Conservation (phyloP, 2,113 vertebrate species). For the Plotosus lineatus region DNA sequence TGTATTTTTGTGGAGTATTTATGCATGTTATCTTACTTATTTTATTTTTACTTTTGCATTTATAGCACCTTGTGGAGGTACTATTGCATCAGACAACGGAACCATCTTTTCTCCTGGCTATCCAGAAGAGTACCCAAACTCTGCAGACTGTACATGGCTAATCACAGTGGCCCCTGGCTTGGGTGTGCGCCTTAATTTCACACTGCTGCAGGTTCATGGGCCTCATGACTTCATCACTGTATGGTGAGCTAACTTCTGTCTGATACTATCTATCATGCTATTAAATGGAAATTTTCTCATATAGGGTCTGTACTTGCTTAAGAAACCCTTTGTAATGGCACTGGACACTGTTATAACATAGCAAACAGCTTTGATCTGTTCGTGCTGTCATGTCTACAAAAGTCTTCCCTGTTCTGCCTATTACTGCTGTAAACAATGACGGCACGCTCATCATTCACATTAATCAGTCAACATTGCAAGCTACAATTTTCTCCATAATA, state of each 20-base stretch:
- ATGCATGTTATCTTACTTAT: constrained; percentile 23
- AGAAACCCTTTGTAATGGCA: background rate
- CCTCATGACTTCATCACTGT: constrained; percentile 94
- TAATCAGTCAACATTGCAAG: background rate
- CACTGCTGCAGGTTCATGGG: constrained; percentile 88
- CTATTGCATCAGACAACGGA: constrained; percentile 88
- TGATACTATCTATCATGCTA: background rate
- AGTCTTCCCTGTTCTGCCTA: background rate
- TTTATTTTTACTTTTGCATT: constrained; percentile 16
- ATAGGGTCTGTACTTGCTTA: background rate
- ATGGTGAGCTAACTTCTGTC: constrained; percentile 76
- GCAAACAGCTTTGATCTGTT: background rate
- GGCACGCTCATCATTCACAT: constrained; percentile 8
- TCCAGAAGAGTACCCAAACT: constrained; percentile 89
- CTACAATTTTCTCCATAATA: background rate
- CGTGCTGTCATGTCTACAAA: background rate
- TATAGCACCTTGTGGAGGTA: constrained; percentile 90
- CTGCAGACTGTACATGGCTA: constrained; percentile 92
- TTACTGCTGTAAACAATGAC: constrained; percentile 10
- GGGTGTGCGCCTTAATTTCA: constrained; percentile 91
- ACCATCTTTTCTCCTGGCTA: constrained; percentile 96
- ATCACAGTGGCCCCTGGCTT: constrained; percentile 85
- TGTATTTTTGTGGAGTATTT: constrained; percentile 48
- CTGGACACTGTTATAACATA: background rate
- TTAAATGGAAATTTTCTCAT: background rate